Conservation (phyloP, 2,888 invertebrate species). For the Cristatella mucedo region DNA sequence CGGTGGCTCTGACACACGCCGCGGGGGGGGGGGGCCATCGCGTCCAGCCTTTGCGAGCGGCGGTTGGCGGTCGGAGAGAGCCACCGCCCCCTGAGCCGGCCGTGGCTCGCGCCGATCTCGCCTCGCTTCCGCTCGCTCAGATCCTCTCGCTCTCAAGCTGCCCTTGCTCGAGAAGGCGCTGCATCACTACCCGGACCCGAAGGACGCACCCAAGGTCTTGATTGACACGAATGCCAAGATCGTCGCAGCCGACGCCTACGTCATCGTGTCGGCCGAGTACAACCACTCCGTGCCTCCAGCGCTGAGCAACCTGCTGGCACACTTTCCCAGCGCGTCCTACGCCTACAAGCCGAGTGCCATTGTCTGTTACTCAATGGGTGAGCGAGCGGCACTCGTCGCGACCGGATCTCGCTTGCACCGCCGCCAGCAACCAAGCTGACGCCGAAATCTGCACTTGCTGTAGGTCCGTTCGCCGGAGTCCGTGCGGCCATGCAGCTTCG, state of each 20-base stretch:
- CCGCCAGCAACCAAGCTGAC: no score
- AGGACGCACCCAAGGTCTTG: slow-evolving; percentile 17
- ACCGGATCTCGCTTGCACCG: no score
- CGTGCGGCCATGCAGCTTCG: slow-evolving; percentile 34
- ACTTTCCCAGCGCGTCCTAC: slow-evolving; percentile 38
- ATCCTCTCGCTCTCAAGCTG: slow-evolving; percentile 34
- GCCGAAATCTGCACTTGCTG: no score
- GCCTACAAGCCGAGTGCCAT: slow-evolving; percentile 29
- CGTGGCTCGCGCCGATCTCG: no score
- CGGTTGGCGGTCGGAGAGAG: no score
- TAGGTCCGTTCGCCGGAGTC: slow-evolving; percentile 36
- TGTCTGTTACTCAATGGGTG: slow-evolving; percentile 27
- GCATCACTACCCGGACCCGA: slow-evolving; percentile 17
- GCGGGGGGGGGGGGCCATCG: no score
- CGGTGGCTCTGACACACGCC: no score
- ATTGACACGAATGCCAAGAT: slow-evolving; percentile 15
- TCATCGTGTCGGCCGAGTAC: slow-evolving; percentile 39
- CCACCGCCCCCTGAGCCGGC: no score
- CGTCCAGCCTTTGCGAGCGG: no score
- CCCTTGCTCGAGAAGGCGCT: slow-evolving; percentile 20
- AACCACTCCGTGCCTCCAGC: slow-evolving; percentile 40
- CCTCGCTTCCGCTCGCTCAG: no score
- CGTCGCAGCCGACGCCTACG: slow-evolving; percentile 35
- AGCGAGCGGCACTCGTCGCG: no score
- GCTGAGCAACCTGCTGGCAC: slow-evolving; percentile 39